phyloP scores from a whole-genome alignment of 2,888 invertebrate genomes.

The Scrobipalpa costella region DNA sequence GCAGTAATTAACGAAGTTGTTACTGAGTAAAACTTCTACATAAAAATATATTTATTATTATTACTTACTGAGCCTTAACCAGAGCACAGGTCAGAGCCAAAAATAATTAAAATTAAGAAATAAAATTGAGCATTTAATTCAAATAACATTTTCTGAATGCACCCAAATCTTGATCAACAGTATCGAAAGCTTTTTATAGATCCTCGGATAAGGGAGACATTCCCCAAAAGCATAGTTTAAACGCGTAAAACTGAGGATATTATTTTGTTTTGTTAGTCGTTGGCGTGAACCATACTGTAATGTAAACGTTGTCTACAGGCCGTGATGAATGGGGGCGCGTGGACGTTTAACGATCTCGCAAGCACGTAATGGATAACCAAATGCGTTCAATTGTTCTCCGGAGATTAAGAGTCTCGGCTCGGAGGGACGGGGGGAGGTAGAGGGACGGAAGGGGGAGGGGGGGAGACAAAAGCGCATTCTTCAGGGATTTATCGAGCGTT shows the following conservation, averaged over 20 bases:
- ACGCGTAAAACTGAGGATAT: neutral
- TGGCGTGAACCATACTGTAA: constrained; percentile 14
- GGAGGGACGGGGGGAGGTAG: constrained; percentile 28
- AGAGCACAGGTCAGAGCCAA: neutral
- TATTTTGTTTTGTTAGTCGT: constrained; percentile 2
- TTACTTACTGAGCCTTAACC: too few species aligned
- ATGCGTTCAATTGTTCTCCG: constrained; percentile 51
- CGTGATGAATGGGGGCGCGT: constrained; percentile 43
- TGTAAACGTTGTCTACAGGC: constrained; percentile 21
- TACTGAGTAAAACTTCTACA: too few species aligned
- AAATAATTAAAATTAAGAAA: constrained; percentile 8
- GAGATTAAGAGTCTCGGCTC: constrained; percentile 43
- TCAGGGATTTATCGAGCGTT: constrained; percentile 26
- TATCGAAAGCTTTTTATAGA: constrained; percentile 11
- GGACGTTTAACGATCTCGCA: constrained; percentile 41
- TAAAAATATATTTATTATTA: too few species aligned
- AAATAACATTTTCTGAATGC: constrained; percentile 10
- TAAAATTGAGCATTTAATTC: constrained; percentile 2
- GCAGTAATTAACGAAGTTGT: too few species aligned
- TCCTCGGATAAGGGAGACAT: neutral
- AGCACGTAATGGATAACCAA: constrained; percentile 41
- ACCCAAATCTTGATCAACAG: neutral
- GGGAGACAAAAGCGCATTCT: constrained; percentile 36
- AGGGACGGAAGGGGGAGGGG: constrained; percentile 27
- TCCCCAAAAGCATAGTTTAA: neutral